These are phyloP conservation scores for Mamestra brassicae DNA, from an alignment of 2,888 invertebrate genomes.

Conservation along the genomic window DNA sequence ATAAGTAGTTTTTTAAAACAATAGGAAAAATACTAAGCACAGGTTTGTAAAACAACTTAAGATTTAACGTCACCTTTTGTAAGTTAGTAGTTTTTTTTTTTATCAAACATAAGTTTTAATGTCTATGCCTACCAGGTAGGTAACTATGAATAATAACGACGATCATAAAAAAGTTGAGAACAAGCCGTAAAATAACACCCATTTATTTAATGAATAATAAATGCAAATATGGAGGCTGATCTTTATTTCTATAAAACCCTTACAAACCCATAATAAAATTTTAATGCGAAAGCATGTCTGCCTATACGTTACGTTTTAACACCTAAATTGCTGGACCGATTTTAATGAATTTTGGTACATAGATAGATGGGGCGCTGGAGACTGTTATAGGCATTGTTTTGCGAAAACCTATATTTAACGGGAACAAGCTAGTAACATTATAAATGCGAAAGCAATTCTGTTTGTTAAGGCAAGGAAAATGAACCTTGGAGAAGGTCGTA, in stretches of 20 bases:
- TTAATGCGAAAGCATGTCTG: background rate
- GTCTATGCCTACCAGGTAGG: slow-evolving; percentile 11
- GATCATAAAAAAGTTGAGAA: slow-evolving; percentile 34
- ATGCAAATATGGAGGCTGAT: slow-evolving; percentile 10
- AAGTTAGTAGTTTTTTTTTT: background rate
- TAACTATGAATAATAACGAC: slow-evolving; percentile 2
- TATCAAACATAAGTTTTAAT: slow-evolving; percentile 5
- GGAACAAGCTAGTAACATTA: no score
- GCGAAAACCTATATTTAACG: no score
- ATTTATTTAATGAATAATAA: slow-evolving; percentile 27
- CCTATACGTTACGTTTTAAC: background rate
- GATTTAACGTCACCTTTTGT: background rate
- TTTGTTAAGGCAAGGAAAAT: no score
- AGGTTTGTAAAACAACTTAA: background rate
- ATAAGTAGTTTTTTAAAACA: background rate
- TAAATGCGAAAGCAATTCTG: no score
- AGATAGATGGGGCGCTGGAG: no score
- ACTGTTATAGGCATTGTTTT: no score
- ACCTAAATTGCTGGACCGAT: background rate
- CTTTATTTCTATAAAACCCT: slow-evolving; percentile 6
- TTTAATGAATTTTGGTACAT: background rate
- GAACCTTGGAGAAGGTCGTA: no score
- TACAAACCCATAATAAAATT: slow-evolving; percentile 6
- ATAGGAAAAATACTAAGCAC: background rate
- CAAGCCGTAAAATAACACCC: slow-evolving; percentile 40